Evolutionary conservation across 2,888 invertebrate genomes (phyloP).

Genomic region (Leucophora obtusa): DNA sequence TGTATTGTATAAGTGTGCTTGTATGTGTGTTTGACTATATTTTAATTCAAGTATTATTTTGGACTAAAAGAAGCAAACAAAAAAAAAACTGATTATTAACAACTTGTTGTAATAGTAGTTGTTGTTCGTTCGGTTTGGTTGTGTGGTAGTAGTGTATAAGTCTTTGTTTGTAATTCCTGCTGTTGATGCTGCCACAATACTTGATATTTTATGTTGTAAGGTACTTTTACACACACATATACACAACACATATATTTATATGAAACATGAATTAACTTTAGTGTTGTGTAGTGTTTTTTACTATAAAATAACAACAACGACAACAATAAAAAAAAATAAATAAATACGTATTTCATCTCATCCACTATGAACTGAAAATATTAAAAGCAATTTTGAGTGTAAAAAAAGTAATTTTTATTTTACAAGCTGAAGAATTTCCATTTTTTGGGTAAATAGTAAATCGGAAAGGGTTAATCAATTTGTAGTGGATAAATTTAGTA

Average conservation of each 20-base stretch:
- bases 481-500: too few relatives aligned
- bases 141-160: slow-evolving; percentile 4
- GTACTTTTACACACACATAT: slow-evolving; percentile 11
- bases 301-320: not conserved
- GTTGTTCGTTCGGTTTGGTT: slow-evolving; percentile 7
- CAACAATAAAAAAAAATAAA: not conserved
- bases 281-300: slow-evolving; percentile 2
- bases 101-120: slow-evolving; percentile 34
- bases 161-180: slow-evolving; percentile 28
- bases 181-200: slow-evolving; percentile 40
- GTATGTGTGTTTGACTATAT: slow-evolving; percentile 1
- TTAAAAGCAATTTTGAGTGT: too few relatives aligned
- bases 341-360: slow-evolving; percentile 6
- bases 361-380: not conserved
- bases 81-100: slow-evolving; percentile 42
- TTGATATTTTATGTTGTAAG: slow-evolving; percentile 36
- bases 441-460: too few relatives aligned
- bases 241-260: not conserved
- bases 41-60: slow-evolving; percentile 47
- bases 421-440: too few relatives aligned
- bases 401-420: too few relatives aligned
- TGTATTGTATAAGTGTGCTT: not conserved
- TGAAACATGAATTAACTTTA: slow-evolving; percentile 25
- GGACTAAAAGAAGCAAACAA: slow-evolving; percentile 48
- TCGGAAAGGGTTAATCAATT: too few relatives aligned